Conservation (phyloP, 2,797 vertebrate genomes). For the Novumbra hubbsi region DNA sequence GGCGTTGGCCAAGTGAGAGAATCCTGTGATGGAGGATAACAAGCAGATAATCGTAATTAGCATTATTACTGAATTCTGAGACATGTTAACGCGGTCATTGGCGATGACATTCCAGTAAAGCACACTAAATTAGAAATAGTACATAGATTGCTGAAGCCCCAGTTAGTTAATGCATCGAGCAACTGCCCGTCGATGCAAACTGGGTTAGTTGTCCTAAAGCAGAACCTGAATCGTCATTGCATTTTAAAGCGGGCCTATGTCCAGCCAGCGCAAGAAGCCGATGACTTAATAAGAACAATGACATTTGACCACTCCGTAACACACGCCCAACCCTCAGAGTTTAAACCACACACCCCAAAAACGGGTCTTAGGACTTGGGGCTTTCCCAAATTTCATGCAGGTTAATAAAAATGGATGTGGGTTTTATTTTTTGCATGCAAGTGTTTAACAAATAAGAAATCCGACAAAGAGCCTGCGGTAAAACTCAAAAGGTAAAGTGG, state of each 20-base stretch:
- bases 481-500: slow-evolving; percentile 56
- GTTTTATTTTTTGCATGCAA: slow-evolving; percentile 66
- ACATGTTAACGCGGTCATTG: slow-evolving; percentile 32
- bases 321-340: slow-evolving; percentile 47
- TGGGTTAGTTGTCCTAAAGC: slow-evolving; percentile 67
- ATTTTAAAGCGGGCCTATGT: slow-evolving; percentile 17
- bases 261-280: slow-evolving; percentile 65
- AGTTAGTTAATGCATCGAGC: slow-evolving; percentile 59
- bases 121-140: slow-evolving; percentile 10
- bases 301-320: slow-evolving; percentile 38
- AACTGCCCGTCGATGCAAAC: slow-evolving; percentile 23
- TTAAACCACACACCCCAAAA: slow-evolving; percentile 45
- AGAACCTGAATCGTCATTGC: slow-evolving; percentile 25
- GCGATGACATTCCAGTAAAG: slow-evolving; percentile 45
- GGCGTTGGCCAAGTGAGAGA: slow-evolving; percentile 74
- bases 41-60: slow-evolving; percentile 79
- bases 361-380: slow-evolving; percentile 44
- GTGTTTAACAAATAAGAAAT: slow-evolving; percentile 54
- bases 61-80: slow-evolving; percentile 40
- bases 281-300: slow-evolving; percentile 72
- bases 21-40: slow-evolving; percentile 68
- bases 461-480: slow-evolving; percentile 30
- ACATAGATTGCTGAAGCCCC: slow-evolving; percentile 48
- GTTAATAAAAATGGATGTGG: slow-evolving; percentile 50
- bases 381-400: slow-evolving; percentile 67